Evolutionary conservation across 2,797 vertebrate species (phyloP), one percentile per base, ranked within the genome.

Genomic region (Arnoldichthys spilopterus): DNA sequence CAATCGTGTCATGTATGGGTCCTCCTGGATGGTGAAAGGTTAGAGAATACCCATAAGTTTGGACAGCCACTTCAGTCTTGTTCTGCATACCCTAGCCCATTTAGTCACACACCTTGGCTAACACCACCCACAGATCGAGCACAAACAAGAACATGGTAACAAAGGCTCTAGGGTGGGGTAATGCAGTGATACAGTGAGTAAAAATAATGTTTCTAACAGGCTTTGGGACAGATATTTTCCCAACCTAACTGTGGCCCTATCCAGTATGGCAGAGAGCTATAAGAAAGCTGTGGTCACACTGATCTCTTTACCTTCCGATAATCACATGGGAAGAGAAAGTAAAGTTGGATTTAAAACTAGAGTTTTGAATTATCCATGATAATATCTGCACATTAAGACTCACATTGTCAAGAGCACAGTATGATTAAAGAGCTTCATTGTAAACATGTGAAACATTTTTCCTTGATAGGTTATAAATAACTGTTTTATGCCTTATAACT

Each of bases 41-140:
- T 40, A 67, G 64, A 5, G 26, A 12, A 22, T 63, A 18, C 34
- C 18, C 20, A 16, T 3, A 37, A 12, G 30, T 64, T 11, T 64
- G 72, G n/a, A 40, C 40, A 40, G 45, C n/a, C 43, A 53, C 37
- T 22, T 18, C 32, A 43, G 30, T 28, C 26, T 16, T 45, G 22
- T 59, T 68, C 63, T 34, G 85, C 90, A 86, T 87, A 86, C 90
- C 87, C 87, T 90, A 91, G 92, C 91, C 91, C 90, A 91, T 88
- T 93, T 80, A 69, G 90, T 86, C 83, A 80, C 74, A 81, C 83
- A 85, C 86, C 88, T 26, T n/a, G 63, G 22, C 24, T 30, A 47
- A 20, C 37, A 28, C 13, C 32, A 8, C 51, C 61, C 49, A 53
- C 32, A n/a, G 63, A 24, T 40, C 22, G 7, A 26, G 24, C 22